Evolutionary conservation across 2,113 vertebrate genomes (phyloP).

Genomic region (Scatophagus argus): DNA sequence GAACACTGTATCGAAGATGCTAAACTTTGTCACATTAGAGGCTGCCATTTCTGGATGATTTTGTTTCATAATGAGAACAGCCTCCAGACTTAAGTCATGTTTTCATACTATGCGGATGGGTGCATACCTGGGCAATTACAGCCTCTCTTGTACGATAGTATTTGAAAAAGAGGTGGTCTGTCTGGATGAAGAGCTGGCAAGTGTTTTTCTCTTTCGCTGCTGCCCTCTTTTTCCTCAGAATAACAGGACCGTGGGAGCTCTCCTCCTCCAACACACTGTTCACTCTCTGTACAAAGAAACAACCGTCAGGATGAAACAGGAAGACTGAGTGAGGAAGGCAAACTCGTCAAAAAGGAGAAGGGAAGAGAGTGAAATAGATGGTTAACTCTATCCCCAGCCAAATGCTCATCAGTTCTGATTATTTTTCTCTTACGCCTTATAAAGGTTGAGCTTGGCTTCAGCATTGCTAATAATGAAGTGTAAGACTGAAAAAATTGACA

Average conservation of each 20-base stretch:
- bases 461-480: background rate
- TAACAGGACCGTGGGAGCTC: slow-evolving; percentile 80
- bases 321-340: background rate
- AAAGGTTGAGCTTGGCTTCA: background rate
- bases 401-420: background rate
- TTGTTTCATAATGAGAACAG: background rate
- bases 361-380: background rate
- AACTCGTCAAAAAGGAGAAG: background rate
- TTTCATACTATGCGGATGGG: background rate
- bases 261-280: slow-evolving; percentile 46
- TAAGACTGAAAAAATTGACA: background rate
- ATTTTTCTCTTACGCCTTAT: background rate
- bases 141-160: slow-evolving; percentile 92
- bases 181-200: slow-evolving; percentile 97
- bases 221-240: slow-evolving; percentile 91
- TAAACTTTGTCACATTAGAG: no score
- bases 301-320: background rate
- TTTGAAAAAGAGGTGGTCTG: slow-evolving; percentile 93
- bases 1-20: no score
- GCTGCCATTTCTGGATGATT: no score
- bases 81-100: background rate
- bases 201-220: slow-evolving; percentile 92
- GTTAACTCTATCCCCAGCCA: background rate
- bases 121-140: slow-evolving; percentile 92
- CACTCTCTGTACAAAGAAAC: slow-evolving; percentile 53